Evolutionary conservation across 1,140 invertebrate genomes (phyloP).

Genomic region (Pogonomyrmex barbatus): DNA sequence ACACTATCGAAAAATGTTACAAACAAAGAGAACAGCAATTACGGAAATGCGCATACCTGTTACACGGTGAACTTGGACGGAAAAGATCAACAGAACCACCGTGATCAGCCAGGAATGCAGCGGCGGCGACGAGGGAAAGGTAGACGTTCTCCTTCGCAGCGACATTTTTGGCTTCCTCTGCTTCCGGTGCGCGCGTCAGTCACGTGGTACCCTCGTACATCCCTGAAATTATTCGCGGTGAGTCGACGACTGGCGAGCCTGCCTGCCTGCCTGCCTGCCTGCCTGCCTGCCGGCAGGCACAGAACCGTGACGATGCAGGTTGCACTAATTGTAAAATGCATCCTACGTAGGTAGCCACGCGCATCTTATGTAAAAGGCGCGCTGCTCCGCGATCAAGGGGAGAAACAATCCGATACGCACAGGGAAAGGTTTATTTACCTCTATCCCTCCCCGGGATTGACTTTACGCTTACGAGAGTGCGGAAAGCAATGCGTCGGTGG

Average conservation of each 20-base stretch:
- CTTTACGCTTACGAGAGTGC: neutral
- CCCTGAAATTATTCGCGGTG: constrained; percentile 73
- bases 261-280: too few relatives aligned
- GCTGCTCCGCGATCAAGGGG: constrained; percentile 20
- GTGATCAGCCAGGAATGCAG: neutral
- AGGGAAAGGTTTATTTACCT: constrained; percentile 51
- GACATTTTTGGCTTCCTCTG: constrained; percentile 60
- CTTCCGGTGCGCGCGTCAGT: constrained; percentile 39
- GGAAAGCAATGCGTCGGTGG: neutral
- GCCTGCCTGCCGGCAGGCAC: neutral
- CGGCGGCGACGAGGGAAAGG: neutral
- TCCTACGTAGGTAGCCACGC: constrained; percentile 39
- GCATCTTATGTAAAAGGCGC: constrained; percentile 34
- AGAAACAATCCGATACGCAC: constrained; percentile 39
- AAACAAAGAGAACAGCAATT: neutral
- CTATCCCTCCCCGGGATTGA: neutral
- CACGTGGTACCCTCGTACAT: constrained; percentile 61
- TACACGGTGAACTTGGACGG: constrained; percentile 2
- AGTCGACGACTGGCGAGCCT: constrained; percentile 47
- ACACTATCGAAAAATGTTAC: neutral
- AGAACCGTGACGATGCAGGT: constrained; percentile 55
- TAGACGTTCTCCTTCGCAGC: constrained; percentile 22
- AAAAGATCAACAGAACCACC: constrained; percentile 16
- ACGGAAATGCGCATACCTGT: constrained; percentile 54
- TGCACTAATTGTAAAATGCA: constrained; percentile 38